Percentiles rank a stretch among this genome's conserved stretches.
These are phyloP conservation scores for Drosophila kepulauana DNA, from an alignment of 1,140 invertebrate genomes.

Conservation along the genomic window DNA sequence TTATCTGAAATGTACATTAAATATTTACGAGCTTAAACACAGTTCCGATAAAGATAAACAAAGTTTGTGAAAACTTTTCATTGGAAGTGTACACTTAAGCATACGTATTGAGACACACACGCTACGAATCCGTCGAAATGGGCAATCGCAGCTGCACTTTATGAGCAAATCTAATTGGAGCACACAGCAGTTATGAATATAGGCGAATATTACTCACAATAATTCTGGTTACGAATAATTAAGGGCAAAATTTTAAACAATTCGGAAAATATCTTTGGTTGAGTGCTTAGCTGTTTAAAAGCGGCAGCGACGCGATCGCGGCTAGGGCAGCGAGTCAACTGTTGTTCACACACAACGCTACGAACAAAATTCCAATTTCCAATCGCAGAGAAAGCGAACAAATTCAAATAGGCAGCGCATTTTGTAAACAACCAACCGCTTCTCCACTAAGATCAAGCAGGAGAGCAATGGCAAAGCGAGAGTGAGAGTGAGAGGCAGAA, in stretches of 20 bases:
- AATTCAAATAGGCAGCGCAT: constrained; percentile 52
- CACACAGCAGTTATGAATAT: not conserved
- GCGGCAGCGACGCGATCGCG: constrained; percentile 53
- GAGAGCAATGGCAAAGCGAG: constrained; percentile 17
- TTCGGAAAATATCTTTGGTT: constrained; percentile 25
- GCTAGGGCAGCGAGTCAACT: constrained; percentile 67
- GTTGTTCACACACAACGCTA: constrained; percentile 29
- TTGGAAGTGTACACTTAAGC: constrained; percentile 42
- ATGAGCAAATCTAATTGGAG: constrained; percentile 18
- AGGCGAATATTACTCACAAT: constrained; percentile 31
- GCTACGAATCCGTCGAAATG: not conserved
- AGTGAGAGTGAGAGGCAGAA: not conserved
- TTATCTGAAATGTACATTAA: constrained; percentile 6
- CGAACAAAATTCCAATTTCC: constrained; percentile 71
- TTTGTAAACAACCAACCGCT: constrained; percentile 67
- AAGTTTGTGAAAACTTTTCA: constrained; percentile 63
- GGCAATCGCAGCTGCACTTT: constrained; percentile 10
- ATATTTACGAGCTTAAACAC: constrained; percentile 23
- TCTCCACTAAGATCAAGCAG: constrained; percentile 19
- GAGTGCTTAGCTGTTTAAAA: constrained; percentile 44
- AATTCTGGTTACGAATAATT: constrained; percentile 21
- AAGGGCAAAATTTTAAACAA: constrained; percentile 27
- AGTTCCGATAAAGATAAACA: constrained; percentile 69
- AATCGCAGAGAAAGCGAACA: constrained; percentile 72
- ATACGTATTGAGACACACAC: constrained; percentile 23